Percentiles rank a stretch among this genome's conserved stretches.
Conservation (phyloP, 2,113 vertebrate genomes). For the Stigmatopora argus region DNA sequence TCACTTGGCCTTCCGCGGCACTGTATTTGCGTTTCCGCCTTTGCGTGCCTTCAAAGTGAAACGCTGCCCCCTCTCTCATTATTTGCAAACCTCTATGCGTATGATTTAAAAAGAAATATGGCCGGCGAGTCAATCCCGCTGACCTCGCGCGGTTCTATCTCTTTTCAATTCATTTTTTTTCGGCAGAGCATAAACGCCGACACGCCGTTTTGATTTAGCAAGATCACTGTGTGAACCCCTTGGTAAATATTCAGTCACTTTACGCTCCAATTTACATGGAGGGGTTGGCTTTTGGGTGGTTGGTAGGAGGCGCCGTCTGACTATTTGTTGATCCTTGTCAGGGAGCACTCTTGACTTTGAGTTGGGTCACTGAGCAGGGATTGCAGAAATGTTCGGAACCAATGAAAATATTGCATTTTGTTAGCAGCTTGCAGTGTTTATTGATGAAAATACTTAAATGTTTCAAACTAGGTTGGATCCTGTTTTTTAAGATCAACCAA, state of each 20-base stretch:
- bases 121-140: constrained; percentile 25
- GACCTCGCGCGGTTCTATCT: constrained; percentile 26
- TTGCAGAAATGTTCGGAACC: background rate
- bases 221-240: background rate
- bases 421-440: background rate
- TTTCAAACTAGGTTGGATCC: background rate
- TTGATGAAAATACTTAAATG: background rate
- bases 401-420: background rate
- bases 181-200: background rate
- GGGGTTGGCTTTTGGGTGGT: background rate
- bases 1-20: background rate
- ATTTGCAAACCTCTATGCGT: constrained; percentile 10
- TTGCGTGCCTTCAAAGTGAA: constrained; percentile 50
- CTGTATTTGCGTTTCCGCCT: constrained; percentile 2
- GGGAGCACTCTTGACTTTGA: background rate
- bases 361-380: background rate
- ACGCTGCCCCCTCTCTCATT: constrained; percentile 32
- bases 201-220: constrained; percentile 3
- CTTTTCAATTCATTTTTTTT: constrained; percentile 18
- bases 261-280: background rate
- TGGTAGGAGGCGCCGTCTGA: background rate
- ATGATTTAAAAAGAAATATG: constrained; percentile 15
- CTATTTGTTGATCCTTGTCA: background rate
- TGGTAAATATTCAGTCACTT: background rate
- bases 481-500: background rate